Base-by-base conservation (phyloP, 2,113 vertebrate genomes). In the Athene cunicularia region DNA sequence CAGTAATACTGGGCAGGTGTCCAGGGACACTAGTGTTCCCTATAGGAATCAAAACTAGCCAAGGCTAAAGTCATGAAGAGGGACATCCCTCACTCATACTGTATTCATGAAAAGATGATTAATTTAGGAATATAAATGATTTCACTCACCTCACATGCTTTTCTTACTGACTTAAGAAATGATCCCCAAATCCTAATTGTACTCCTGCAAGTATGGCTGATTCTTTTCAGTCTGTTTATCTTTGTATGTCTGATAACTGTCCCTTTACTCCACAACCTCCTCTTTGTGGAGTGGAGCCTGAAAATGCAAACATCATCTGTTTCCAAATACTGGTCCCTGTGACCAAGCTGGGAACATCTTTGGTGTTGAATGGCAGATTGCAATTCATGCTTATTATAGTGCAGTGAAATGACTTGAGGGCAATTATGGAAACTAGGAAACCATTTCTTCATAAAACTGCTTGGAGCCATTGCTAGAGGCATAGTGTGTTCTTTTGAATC, bases 391-490 rank as follows among this genome's bases (percentile, higher is more conserved):
- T 82, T 92, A 68, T 39, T 79, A n/a, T 67, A 66, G n/a, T 85
- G 47, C 74, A 80, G 53, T 37, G 35, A 63, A 87, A 74, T 37
- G 41, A 93, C 77, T 85, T 79, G 70, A 88, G 77, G 33, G 32
- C 4, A 10, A 26, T 93, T 94, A 90, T 32, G 66, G 56, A 82
- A 95, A 76, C 26, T 41, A 68, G 62, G 33, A 83, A 95, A 56
- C 16, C 9, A 64, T 56, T 90, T 86, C 71, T 45, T 86, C 41
- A 43, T 80, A 76, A 80, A 85, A 73, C 18, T 64, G 66, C 66
- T 92, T 82, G 62, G 23, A 95, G 27, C 26, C 30, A 33, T 80
- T 90, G 66, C 82, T 96, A 49, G 62, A 85, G n/a, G 79, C 56
- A 19, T 26, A 80, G 52, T 0, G 1, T 35, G 35, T 24, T 88